Evolutionary conservation across 2,113 vertebrate species (phyloP), one percentile per base, ranked within the genome.

Genomic region (Leptobrachium ailaonicum): DNA sequence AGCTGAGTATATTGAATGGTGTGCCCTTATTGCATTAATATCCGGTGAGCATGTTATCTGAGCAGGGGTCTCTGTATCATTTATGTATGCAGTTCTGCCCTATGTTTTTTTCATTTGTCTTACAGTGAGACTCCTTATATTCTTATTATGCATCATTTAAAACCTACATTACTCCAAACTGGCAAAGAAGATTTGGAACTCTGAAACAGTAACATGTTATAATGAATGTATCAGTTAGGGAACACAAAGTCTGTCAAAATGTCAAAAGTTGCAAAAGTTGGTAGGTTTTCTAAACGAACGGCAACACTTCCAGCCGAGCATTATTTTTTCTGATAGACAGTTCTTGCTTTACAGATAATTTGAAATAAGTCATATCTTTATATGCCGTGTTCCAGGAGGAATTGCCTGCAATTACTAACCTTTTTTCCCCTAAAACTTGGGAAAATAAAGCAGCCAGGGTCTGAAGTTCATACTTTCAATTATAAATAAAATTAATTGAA

Each of bases 401-500:
- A 68, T 60, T 47, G 50, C 12, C 50, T 58, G 63, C 63, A 74
- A 69, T 80, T 68, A 74, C 71, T 67, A 80, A 74, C 11, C 53
- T 70, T 66, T 74, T 56, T 68, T 47, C 60, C 64, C 60, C 64
- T 74, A 6, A 80, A 80, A 80, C 71, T 68, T 74, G 64, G 71
- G 60, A 58, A 80, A 80, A 80, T 80, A 56, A 67, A 80, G 66
- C 11, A 60, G 13, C 41, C 4, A 73, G 58, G 69, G 78, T 64
- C 64, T 44, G n/a, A n/a, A 80, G 78, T 80, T 80, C 78, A 68
- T 6, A 10, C n/a, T 67, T 67, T 74, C 78, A 74, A 80, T 80
- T 80, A 80, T 45, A 74, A 74, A 80, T 74, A 80, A 68, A 74
- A 68, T 68, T 80, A 80, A 80, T 80, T 54, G 60, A 80, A 74